Evolutionary conservation across 2,888 invertebrate genomes (phyloP).

Genomic region (Laothoe populi): DNA sequence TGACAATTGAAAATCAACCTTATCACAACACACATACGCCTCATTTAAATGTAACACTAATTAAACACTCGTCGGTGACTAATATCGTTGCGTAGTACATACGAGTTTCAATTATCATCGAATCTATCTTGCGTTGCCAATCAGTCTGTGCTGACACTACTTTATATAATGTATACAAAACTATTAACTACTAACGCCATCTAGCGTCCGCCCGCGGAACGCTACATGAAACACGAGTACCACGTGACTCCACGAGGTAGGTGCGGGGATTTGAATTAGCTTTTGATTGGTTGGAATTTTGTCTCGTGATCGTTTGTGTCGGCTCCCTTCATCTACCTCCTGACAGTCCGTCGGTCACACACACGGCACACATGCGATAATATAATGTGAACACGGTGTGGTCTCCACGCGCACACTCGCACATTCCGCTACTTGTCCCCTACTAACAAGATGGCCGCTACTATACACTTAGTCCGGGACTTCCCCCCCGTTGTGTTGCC

Average conservation of each 20-base stretch:
- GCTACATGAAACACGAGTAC: slow-evolving; percentile 23
- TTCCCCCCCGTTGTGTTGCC: slow-evolving; percentile 42
- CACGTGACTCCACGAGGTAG: slow-evolving; percentile 39
- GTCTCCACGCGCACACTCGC: slow-evolving; percentile 81
- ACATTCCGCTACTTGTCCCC: slow-evolving; percentile 75
- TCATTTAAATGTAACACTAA: no score
- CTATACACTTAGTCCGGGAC: slow-evolving; percentile 54
- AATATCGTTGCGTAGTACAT: no score
- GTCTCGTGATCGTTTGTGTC: background rate
- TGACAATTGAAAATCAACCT: no score
- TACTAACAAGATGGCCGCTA: slow-evolving; percentile 76
- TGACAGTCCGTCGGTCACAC: background rate
- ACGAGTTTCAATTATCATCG: background rate
- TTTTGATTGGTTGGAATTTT: background rate
- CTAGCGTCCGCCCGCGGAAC: slow-evolving; percentile 27
- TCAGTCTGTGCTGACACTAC: background rate
- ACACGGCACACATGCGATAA: slow-evolving; percentile 1
- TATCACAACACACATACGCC: no score
- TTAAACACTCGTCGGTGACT: no score
- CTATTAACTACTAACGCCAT: background rate
- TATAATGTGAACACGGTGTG: slow-evolving; percentile 73
- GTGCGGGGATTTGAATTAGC: slow-evolving; percentile 46
- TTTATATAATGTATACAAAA: background rate
- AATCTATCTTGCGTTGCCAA: background rate
- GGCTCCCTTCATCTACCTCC: slow-evolving; percentile 1